Percentiles rank a stretch among this genome's conserved stretches.
Evolutionary conservation across 2,797 vertebrate genomes (phyloP).

Genomic region (Sebastolobus alascanus): DNA sequence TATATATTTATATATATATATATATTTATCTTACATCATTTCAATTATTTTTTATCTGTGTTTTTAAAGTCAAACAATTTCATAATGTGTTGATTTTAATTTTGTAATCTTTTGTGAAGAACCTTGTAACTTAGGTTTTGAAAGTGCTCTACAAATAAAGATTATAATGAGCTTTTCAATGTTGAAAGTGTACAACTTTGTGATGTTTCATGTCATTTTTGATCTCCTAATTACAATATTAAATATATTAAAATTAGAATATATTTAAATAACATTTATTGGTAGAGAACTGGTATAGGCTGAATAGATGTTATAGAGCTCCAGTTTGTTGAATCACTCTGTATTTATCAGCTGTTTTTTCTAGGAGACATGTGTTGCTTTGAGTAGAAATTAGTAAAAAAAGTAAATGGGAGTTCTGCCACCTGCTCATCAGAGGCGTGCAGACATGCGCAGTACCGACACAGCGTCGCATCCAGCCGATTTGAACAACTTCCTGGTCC

Average conservation of each 20-base stretch:
- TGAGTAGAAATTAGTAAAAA: neutral
- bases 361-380: neutral
- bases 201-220: neutral
- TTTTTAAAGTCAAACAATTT: neutral
- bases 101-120: neutral
- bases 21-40: neutral
- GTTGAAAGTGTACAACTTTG: neutral
- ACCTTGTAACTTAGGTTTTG: neutral
- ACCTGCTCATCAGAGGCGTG: neutral
- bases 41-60: neutral
- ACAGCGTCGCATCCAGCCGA: constrained; percentile 12
- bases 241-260: neutral
- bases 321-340: neutral
- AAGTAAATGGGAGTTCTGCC: neutral
- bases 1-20: neutral
- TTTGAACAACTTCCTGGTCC: constrained; percentile 74
- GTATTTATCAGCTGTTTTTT: neutral
- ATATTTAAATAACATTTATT: neutral
- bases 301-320: neutral
- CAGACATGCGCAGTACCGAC: constrained; percentile 53
- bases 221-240: neutral
- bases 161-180: neutral
- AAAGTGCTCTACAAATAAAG: neutral
- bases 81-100: neutral
- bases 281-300: neutral